Conservation (phyloP, 1,140 invertebrate species). For the Cyphomyrmex costatus region DNA sequence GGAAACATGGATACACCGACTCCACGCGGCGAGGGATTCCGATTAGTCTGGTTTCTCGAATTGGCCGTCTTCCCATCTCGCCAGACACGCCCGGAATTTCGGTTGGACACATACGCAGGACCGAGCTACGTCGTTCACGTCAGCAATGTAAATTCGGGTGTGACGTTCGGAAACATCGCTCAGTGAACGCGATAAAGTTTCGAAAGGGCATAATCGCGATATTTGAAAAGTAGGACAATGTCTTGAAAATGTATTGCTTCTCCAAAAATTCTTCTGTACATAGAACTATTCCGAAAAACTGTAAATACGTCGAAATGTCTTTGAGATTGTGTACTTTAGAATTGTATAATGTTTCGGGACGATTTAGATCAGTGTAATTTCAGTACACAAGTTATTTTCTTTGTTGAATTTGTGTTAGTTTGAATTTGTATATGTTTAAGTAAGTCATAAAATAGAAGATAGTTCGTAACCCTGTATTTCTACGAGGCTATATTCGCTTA, state of each 20-base stretch:
- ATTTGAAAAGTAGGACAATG: background rate
- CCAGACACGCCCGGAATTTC: slow-evolving; percentile 71
- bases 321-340: background rate
- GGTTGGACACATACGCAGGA: slow-evolving; percentile 56
- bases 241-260: background rate
- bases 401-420: background rate
- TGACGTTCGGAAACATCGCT: slow-evolving; percentile 32
- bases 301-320: background rate
- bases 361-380: background rate
- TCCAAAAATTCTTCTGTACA: background rate
- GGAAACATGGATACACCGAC: slow-evolving; percentile 26
- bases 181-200: background rate
- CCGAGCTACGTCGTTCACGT: slow-evolving; percentile 66
- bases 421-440: background rate
- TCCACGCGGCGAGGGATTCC: slow-evolving; percentile 33
- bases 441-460: background rate
- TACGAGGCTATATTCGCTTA: background rate
- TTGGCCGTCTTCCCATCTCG: slow-evolving; percentile 55
- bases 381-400: background rate
- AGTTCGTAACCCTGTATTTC: background rate
- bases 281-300: background rate
- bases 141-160: slow-evolving; percentile 67
- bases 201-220: background rate
- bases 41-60: slow-evolving; percentile 64
- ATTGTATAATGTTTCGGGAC: background rate